phyloP scores from a whole-genome alignment of 1,140 invertebrate species.

The Drosophila seguyi region DNA sequence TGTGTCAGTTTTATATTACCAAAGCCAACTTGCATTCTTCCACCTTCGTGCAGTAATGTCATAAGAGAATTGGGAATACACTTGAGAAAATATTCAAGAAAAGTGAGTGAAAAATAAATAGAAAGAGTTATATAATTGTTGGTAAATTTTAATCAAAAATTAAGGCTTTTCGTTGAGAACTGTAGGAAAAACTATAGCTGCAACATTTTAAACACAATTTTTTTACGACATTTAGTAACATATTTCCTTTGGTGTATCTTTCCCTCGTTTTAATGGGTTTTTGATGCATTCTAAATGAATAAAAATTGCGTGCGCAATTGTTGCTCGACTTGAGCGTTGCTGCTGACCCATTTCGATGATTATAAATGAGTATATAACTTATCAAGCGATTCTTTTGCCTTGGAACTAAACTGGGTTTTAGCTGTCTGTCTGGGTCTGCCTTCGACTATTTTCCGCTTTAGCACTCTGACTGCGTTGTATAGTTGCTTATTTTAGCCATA shows the following conservation, averaged over 20 bases:
- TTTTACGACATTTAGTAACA: background rate
- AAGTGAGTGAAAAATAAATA: background rate
- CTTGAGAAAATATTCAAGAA: background rate
- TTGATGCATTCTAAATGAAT: constrained; percentile 50
- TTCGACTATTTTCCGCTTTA: background rate
- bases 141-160: background rate
- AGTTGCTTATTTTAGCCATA: constrained; percentile 25
- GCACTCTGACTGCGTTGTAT: background rate
- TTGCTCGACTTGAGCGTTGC: constrained; percentile 35
- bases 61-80: constrained; percentile 8
- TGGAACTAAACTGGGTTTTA: constrained; percentile 48
- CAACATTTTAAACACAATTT: background rate
- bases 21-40: constrained; percentile 11
- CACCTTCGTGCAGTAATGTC: constrained; percentile 29
- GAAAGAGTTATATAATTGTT: too few species aligned
- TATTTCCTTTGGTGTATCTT: background rate
- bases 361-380: constrained; percentile 45
- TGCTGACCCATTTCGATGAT: constrained; percentile 44
- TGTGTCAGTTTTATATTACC: constrained; percentile 36
- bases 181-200: background rate
- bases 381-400: constrained; percentile 34
- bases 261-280: constrained; percentile 30
- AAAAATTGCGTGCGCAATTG: constrained; percentile 48
- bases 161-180: background rate
- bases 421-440: background rate